Conservation (phyloP, 2,888 invertebrate species). For the Pseudanteris insignis region DNA sequence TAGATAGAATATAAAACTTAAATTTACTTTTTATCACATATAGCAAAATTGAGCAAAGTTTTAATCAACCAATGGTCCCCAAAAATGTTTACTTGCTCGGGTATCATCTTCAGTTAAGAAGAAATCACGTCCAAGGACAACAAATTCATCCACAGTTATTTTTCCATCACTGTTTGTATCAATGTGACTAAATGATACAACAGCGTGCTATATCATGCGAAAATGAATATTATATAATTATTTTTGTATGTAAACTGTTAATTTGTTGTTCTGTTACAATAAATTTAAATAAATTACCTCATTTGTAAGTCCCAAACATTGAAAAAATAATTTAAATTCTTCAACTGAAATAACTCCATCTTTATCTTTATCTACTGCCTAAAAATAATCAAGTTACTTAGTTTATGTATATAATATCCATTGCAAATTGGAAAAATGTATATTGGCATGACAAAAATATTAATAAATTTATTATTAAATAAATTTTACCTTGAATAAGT, state of each 20-base stretch:
- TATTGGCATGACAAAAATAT: no score
- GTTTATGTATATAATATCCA: not conserved
- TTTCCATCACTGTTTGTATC: constrained; percentile 78
- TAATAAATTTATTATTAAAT: not conserved
- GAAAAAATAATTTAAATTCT: constrained; percentile 84
- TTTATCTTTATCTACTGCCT: constrained; percentile 85
- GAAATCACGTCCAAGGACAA: constrained; percentile 82
- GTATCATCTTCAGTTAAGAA: constrained; percentile 80
- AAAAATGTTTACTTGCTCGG: constrained; percentile 83
- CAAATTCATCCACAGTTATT: constrained; percentile 80
- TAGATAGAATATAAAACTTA: not conserved
- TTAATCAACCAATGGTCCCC: constrained; percentile 80
- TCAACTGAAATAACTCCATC: constrained; percentile 81
- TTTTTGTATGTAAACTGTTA: not conserved
- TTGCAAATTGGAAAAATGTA: not conserved
- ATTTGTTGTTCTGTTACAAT: not conserved
- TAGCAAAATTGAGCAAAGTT: constrained; percentile 23
- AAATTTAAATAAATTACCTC: constrained; percentile 66
- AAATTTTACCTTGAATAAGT: constrained; percentile 76
- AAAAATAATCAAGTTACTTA: constrained; percentile 44
- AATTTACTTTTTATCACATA: constrained; percentile 26
- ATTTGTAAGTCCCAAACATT: constrained; percentile 78
- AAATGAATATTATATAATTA: not conserved
- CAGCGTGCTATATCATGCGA: constrained; percentile 78
- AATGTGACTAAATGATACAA: constrained; percentile 80